Percentiles rank a stretch among this genome's conserved stretches.
Evolutionary conservation across 2,113 vertebrate genomes (phyloP).

Genomic region (Spheniscus mendiculus): DNA sequence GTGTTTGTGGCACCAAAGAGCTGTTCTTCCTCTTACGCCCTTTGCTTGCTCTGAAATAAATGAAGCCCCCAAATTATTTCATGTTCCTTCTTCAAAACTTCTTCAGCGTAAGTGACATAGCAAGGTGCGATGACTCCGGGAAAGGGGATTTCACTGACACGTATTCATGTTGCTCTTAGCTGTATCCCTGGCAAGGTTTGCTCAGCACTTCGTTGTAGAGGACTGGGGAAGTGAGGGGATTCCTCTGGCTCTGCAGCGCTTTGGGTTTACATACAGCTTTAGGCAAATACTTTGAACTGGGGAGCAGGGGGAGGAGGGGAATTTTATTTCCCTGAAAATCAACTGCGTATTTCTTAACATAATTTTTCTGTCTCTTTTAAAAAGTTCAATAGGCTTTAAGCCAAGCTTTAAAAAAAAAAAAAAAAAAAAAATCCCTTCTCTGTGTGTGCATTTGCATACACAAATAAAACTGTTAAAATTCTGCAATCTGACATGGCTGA

Average conservation of each 20-base stretch:
- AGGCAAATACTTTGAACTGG: not conserved
- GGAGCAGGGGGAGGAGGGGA: not conserved
- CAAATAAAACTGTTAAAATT: not conserved
- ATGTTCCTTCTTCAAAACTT: not conserved
- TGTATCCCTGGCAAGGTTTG: not conserved
- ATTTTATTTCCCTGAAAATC: not conserved
- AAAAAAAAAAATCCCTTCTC: not conserved
- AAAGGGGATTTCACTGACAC: fast-evolving
- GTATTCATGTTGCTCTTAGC: not conserved
- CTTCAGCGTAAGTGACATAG: fast-evolving
- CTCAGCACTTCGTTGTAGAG: not conserved
- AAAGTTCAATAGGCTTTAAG: not conserved
- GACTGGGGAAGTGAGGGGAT: not conserved
- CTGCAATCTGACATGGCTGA: not conserved
- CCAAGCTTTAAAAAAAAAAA: not conserved
- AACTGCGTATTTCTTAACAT: not conserved
- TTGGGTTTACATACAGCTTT: not conserved
- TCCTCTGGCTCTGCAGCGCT: not conserved
- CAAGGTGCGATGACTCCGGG: fast-evolving
- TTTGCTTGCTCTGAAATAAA: not conserved
- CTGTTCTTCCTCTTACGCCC: not conserved
- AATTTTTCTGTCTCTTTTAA: not conserved
- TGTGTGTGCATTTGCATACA: not conserved
- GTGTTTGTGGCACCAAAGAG: not conserved
- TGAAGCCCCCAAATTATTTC: not conserved